Conservation (phyloP, 2,113 vertebrate species). For the rabbit (Oryctolagus cuniculus) region DNA sequence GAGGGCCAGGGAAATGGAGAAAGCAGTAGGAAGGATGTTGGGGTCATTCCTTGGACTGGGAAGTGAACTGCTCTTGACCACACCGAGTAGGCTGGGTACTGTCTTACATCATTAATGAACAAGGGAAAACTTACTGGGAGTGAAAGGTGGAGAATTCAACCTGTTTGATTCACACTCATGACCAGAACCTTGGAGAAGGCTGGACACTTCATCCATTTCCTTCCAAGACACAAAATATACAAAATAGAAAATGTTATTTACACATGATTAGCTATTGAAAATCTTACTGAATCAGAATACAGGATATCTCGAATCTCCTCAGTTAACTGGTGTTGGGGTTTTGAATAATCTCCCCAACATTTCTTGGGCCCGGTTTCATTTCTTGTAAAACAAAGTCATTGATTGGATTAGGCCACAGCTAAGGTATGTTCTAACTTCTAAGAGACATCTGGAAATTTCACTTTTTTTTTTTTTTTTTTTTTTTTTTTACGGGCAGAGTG, state of each 20-base stretch:
- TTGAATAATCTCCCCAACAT: not conserved
- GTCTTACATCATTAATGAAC: not conserved
- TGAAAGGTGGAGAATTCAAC: conserved; percentile 94
- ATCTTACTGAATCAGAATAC: not conserved
- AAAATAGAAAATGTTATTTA: not conserved
- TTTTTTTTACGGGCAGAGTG: too few species aligned
- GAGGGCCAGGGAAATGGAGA: too few species aligned
- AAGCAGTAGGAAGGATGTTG: too few species aligned
- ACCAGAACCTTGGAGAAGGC: conserved; percentile 87
- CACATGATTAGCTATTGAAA: not conserved
- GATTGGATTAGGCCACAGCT: not conserved
- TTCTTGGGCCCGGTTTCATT: not conserved
- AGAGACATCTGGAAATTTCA: not conserved
- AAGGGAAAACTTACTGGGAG: conserved; percentile 91
- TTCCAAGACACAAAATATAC: conserved; percentile 83
- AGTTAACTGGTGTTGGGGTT: not conserved
- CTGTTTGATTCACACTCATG: conserved; percentile 88
- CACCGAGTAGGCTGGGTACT: rapidly evolving
- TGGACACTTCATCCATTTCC: conserved; percentile 98
- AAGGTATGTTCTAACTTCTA: not conserved
- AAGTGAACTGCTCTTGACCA: not conserved
- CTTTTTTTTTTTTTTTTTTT: too few species aligned
- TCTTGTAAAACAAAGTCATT: not conserved
- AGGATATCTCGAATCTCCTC: not conserved
- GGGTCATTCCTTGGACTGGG: too few species aligned